Base-by-base conservation (phyloP, 2,113 vertebrate species). In the Rhea americana region DNA sequence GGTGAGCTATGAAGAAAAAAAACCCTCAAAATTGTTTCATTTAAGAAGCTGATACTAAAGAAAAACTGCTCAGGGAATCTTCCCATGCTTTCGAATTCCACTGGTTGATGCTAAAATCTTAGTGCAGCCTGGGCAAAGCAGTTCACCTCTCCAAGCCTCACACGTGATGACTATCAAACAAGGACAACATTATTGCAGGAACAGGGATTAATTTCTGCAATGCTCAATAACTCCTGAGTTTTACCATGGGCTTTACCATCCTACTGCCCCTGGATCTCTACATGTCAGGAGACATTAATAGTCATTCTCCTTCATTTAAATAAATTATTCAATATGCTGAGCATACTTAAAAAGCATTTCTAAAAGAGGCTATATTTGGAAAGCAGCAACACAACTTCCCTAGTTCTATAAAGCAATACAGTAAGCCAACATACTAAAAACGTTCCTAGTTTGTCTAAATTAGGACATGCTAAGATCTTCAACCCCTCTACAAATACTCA, bases 51-150 rank as follows among this genome's bases (percentile, higher is more conserved):
- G 21, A 90, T 76, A 61, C 0, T 83, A 80, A 89, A 85, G 17
- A 76, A 91, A 85, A 91, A 59, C 21, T 81, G 48, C 76, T 89
- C 45, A 73, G 66, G 78, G 61, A 87, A 91, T 19, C 67, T 87
- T 74, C 18, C 22, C 39, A 56, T 51, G 58, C 22, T 81, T 77
- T 50, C 56, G 73, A 51, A 59, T 20, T 85, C 59, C 71, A 53
- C 48, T 62, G 77, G 47, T 35, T 83, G 75, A 91, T 81, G 73
- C 66, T 83, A 87, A 35, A 68, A 85, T 78, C 67, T 65, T 58
- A 80, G 32, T 13, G 17, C 71, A 82, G 11, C 45, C 7, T 53
- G 39, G 51, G 37, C 48, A 87, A 89, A 89, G 11, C 30, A 58
- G 8, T 48, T 80, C n/a, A 25, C 47, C n/a, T 81, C 25, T 37